phyloP scores from a whole-genome alignment of 2,888 invertebrate genomes.

The Acheta domesticus region DNA sequence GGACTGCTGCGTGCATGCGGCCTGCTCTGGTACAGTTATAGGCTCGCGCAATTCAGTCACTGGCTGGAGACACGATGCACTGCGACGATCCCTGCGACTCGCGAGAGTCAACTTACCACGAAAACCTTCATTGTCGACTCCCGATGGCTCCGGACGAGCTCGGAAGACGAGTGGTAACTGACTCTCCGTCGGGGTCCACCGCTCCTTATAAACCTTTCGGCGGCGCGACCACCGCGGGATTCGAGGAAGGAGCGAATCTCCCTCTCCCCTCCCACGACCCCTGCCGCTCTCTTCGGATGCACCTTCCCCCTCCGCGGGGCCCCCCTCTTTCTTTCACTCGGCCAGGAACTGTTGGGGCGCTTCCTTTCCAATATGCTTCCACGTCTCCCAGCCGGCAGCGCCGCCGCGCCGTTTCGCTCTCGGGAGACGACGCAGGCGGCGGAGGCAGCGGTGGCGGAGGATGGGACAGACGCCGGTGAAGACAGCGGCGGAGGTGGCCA shows the following conservation, averaged over 20 bases:
- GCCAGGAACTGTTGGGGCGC: background rate
- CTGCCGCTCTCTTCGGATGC: background rate
- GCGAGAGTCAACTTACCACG: slow-evolving; percentile 25
- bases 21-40: background rate
- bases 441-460: too few relatives aligned
- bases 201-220: slow-evolving; percentile 1
- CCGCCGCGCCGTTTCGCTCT: too few relatives aligned
- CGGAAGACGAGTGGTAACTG: slow-evolving; percentile 18
- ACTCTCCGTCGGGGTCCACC: background rate
- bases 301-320: background rate
- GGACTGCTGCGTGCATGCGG: background rate
- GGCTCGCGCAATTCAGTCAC: background rate
- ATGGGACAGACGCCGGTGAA: too few relatives aligned
- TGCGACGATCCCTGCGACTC: background rate
- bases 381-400: background rate
- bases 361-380: background rate
- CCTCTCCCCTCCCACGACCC: background rate
- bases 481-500: too few relatives aligned
- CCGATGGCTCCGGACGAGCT: background rate
- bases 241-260: background rate
- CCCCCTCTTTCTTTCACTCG: background rate
- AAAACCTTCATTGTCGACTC: slow-evolving; percentile 28
- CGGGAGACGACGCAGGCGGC: too few relatives aligned
- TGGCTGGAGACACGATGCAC: background rate
- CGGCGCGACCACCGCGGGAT: background rate